phyloP scores from a whole-genome alignment of 2,113 vertebrate species.

The Xiphophorus maculatus region DNA sequence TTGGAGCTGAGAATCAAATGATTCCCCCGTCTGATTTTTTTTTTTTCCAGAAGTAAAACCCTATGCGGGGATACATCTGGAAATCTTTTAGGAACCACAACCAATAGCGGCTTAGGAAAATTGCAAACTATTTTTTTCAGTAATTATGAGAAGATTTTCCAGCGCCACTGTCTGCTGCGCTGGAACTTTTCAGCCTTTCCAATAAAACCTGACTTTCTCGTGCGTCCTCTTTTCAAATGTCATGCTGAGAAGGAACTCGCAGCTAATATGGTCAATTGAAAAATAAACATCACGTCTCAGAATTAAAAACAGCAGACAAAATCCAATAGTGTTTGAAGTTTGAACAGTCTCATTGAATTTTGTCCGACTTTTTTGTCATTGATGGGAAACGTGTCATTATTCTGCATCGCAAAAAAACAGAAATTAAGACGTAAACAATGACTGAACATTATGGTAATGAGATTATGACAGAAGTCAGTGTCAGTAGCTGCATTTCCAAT shows the following conservation, averaged over 20 bases:
- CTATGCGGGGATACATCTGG: conserved; percentile 38
- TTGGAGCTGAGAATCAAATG: background rate
- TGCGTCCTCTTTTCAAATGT: background rate
- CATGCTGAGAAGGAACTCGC: background rate
- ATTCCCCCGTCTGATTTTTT: conserved; percentile 1
- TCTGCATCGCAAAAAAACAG: no score
- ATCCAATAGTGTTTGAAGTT: no score
- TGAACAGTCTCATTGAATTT: no score
- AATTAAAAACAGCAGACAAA: background rate
- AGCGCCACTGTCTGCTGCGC: conserved; percentile 14
- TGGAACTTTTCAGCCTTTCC: conserved; percentile 4
- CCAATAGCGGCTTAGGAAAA: conserved; percentile 30
- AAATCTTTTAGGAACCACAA: conserved; percentile 24
- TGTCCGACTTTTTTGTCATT: no score
- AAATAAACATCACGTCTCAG: background rate
- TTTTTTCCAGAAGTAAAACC: background rate
- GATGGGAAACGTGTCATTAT: no score
- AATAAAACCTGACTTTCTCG: background rate
- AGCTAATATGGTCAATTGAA: background rate
- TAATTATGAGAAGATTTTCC: conserved; percentile 6
- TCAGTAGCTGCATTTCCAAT: no score
- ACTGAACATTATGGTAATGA: no score
- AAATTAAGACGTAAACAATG: no score
- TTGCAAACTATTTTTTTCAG: conserved; percentile 16
- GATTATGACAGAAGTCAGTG: no score